Conservation (phyloP, 2,113 vertebrate genomes). For the Oncorhynchus clarkii region DNA sequence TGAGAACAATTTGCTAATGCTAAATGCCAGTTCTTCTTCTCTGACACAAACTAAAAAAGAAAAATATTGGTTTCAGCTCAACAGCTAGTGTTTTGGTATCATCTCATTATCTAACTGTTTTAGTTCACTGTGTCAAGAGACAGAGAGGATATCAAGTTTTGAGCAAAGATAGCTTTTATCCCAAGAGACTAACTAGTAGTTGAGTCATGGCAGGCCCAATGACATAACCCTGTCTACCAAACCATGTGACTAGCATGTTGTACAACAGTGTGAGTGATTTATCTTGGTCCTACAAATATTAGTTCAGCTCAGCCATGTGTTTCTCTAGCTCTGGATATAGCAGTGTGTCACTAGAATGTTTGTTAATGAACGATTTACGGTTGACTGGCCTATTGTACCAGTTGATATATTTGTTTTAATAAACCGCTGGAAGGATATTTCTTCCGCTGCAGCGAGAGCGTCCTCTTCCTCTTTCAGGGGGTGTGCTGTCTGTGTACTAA, state of each 20-base stretch:
- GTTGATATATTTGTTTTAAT: slow-evolving; percentile 62
- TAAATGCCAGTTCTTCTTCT: neutral
- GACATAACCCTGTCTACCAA: slow-evolving; percentile 28
- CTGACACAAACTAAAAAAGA: neutral
- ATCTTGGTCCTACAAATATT: slow-evolving; percentile 69
- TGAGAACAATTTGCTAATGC: neutral
- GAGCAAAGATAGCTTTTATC: too few species aligned
- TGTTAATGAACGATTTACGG: slow-evolving; percentile 70
- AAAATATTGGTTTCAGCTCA: neutral
- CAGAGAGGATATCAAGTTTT: neutral
- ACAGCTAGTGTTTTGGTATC: neutral
- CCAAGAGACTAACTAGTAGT: too few species aligned
- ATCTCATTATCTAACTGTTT: slow-evolving; percentile 25
- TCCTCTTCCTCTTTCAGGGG: slow-evolving; percentile 38
- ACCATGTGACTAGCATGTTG: slow-evolving; percentile 48
- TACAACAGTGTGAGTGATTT: slow-evolving; percentile 64
- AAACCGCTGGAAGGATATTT: slow-evolving; percentile 47
- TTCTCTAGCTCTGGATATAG: slow-evolving; percentile 46
- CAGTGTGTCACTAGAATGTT: slow-evolving; percentile 48
- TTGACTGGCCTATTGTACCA: slow-evolving; percentile 58
- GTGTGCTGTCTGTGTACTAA: slow-evolving; percentile 41
- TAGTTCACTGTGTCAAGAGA: slow-evolving; percentile 22
- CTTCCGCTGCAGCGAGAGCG: slow-evolving; percentile 18
- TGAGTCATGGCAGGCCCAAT: slow-evolving; percentile 7
- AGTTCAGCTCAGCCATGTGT: slow-evolving; percentile 62